Conservation (phyloP, 2,797 vertebrate genomes). For the Eleutherodactylus coqui region DNA sequence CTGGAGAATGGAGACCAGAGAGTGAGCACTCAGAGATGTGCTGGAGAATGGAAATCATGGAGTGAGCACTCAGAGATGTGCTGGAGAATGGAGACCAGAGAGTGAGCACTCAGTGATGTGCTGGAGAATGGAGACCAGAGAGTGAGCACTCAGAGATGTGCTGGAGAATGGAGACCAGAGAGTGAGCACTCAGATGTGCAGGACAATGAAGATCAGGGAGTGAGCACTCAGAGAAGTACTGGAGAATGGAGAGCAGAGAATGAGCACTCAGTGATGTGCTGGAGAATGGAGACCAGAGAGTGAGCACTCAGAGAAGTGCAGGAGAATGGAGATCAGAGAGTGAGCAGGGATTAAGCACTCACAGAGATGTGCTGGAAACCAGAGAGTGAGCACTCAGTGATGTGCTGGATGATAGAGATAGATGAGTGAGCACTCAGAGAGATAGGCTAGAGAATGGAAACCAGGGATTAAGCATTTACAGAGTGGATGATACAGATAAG, state of each 20-base stretch:
- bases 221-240: neutral
- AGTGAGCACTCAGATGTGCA: neutral
- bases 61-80: neutral
- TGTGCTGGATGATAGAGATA: neutral
- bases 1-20: neutral
- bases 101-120: neutral
- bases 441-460: too few species aligned
- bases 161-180: too few species aligned
- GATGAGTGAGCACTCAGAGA: neutral
- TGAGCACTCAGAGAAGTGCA: neutral
- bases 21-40: too few species aligned
- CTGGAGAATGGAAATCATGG: too few species aligned
- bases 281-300: neutral
- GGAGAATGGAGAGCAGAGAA: too few species aligned
- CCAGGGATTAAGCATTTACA: too few species aligned
- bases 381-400: neutral
- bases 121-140: too few species aligned
- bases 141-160: too few species aligned
- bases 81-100: neutral
- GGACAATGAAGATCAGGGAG: neutral
- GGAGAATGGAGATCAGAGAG: too few species aligned
- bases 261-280: neutral
- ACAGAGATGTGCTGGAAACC: neutral
- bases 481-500: too few species aligned
- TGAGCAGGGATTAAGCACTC: neutral